A percentile compares a stretch with the other conserved stretches of the same genome.
These are phyloP conservation scores for Agonopterix arenella DNA, from an alignment of 2,888 invertebrate species.

Conservation along the genomic window DNA sequence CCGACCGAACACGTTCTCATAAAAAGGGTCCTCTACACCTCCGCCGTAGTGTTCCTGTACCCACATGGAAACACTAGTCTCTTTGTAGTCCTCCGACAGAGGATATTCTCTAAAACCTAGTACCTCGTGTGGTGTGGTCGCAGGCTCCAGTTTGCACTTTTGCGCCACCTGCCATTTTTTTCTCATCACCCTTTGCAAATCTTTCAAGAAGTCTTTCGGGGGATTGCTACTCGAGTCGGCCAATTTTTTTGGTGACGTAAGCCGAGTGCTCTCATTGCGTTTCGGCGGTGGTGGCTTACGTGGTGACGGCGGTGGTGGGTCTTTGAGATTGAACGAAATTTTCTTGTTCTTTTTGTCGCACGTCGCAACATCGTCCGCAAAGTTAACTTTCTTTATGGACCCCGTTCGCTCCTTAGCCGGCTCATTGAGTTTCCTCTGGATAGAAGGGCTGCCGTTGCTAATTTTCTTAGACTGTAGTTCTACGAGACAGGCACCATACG, in stretches of 20 bases:
- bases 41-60: slow-evolving; percentile 90
- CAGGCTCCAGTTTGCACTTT: slow-evolving; percentile 90
- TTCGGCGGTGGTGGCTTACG: slow-evolving; percentile 85
- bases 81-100: slow-evolving; percentile 82
- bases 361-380: slow-evolving; percentile 75
- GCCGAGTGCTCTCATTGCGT: slow-evolving; percentile 83
- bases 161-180: slow-evolving; percentile 97
- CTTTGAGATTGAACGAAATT: slow-evolving; percentile 79
- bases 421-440: slow-evolving; percentile 50
- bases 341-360: slow-evolving; percentile 78
- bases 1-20: slow-evolving; percentile 82
- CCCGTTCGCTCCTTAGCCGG: slow-evolving; percentile 61
- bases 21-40: slow-evolving; percentile 77
- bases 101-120: slow-evolving; percentile 92
- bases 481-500: slow-evolving; percentile 72
- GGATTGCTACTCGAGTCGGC: slow-evolving; percentile 84
- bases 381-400: slow-evolving; percentile 76
- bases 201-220: slow-evolving; percentile 89
- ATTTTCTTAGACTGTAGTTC: slow-evolving; percentile 75
- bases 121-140: slow-evolving; percentile 94
- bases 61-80: slow-evolving; percentile 93
- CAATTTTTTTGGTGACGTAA: slow-evolving; percentile 87
- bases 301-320: slow-evolving; percentile 75
- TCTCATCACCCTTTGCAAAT: slow-evolving; percentile 93
- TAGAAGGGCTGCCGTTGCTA: slow-evolving; percentile 50